Base-by-base conservation (phyloP, 2,888 invertebrate species). In the Parascotia fuliginaria region DNA sequence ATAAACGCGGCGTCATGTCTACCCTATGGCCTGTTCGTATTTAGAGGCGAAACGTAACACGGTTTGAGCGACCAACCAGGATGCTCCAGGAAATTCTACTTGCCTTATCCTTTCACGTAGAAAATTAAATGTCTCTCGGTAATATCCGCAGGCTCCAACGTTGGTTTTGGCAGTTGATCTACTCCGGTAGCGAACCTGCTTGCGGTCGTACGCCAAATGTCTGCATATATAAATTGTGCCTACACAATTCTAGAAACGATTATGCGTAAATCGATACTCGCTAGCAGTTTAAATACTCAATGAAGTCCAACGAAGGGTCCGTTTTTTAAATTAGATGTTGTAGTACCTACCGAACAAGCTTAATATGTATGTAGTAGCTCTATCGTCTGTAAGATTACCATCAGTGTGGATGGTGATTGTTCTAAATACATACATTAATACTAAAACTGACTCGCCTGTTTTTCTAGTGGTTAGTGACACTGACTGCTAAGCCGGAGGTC, bases 81-180 rank as follows among this genome's bases (percentile, higher is more conserved):
- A 83, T 79, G 80, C 79, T 79, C 71, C 74, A 76, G 85, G 83
- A 85, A 85, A 88, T 84, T 83, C 85, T 77, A 74, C 80, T 81
- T 77, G 85, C 84, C 87, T 90, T 90, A 89, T 90, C 89, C 89
- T 82, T 91, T 84, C 91, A 90, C 90, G 91, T 91, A 90, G 91
- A 91, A 91, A 91, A 91, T 91, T 90, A 91, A 91, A 91, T 85
- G 91, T 91, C 90, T 88, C 83, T 77, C 79, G 78, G 87, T 84
- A 85, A 89, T 87, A 89, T 89, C 89, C 88, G 87, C 72, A 75
- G 76, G 75, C 70, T 70, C 76, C 71, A 74, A 68, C 74, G 78
- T 77, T 87, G 88, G 78, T 81, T 87, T 85, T 88, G 91, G 88
- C 90, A 89, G 83, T 83, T 87, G 84, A 89, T 89, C 85, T 84